Evolutionary conservation across 2,113 vertebrate species (phyloP).

Genomic region (Apistogramma diplotaenia): DNA sequence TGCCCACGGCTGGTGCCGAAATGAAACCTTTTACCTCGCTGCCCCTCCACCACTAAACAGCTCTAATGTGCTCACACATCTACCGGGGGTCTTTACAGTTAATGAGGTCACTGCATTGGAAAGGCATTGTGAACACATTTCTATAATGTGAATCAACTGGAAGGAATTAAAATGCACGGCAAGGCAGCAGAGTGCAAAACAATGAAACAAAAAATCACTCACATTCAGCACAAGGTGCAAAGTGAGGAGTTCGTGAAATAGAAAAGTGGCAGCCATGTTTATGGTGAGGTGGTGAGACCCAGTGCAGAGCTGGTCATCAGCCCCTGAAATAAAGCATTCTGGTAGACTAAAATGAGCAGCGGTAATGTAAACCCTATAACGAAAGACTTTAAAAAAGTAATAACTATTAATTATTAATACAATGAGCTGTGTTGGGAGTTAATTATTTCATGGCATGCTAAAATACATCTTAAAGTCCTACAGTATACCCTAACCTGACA

Average conservation of each 20-base stretch:
- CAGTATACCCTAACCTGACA: not conserved
- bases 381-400: not conserved
- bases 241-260: slow-evolving; percentile 19
- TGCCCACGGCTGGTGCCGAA: slow-evolving; percentile 48
- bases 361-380: not conserved
- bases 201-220: slow-evolving; percentile 14
- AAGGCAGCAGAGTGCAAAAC: slow-evolving; percentile 6
- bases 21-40: slow-evolving; percentile 29
- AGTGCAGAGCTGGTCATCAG: not conserved
- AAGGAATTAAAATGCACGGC: slow-evolving; percentile 36
- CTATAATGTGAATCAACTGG: slow-evolving; percentile 48
- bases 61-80: slow-evolving; percentile 57
- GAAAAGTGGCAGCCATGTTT: slow-evolving; percentile 44
- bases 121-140: slow-evolving; percentile 51
- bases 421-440: not conserved
- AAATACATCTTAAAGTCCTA: not conserved
- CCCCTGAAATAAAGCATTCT: not conserved
- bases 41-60: slow-evolving; percentile 40
- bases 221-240: slow-evolving; percentile 15
- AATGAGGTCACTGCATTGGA: slow-evolving; percentile 63
- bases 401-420: not conserved
- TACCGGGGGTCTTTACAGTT: slow-evolving; percentile 52
- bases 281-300: slow-evolving; percentile 20
- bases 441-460: not conserved
- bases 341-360: not conserved